Base-by-base conservation (phyloP, 2,113 vertebrate genomes). In the Anser cygnoides region DNA sequence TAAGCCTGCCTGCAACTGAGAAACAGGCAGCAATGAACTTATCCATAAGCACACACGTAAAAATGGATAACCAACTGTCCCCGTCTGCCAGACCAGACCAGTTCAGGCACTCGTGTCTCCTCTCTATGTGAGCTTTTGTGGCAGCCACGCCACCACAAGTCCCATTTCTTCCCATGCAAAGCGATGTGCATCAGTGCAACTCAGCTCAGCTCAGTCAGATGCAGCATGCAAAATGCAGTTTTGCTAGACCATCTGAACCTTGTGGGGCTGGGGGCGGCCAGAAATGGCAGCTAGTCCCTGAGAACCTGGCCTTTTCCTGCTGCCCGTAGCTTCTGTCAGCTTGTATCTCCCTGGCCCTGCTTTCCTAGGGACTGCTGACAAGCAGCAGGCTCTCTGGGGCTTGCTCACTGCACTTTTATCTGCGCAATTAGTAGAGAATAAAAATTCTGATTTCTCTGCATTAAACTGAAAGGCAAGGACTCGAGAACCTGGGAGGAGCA, bases 11-110 rank as follows among this genome's bases (percentile, higher is more conserved):
- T 29, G n/a, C 13, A 80, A 46, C 25, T 29, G 9, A 2, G 9
- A 63, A 84, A 58, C 17, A 44, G 58, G 39, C 22, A 61, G 43
- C 3, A 78, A 41, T 50, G 50, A 65, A 50, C 16, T 21, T 55
- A 13, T 5, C 39, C 67, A 11, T 2, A 0, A 58, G 6, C 19
- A 17, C 25, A 37, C 63, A 9, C 19, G 10, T 2, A 43, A 54
- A 44, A 49, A 28, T 2, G 54, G 68, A 37, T 29, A 70, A 74
- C 19, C 62, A 62, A 57, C 31, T 39, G 39, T 1, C 22, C 62
- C 4, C 3, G 63, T 49, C 2, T 33, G 59, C 8, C 81, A 54
- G 11, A 72, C 16, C 59, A 43, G 46, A 11, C 10, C 58, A 31
- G 54, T 31, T 11, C 59, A 81, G 58, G 88, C 63, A 67, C 37